Evolutionary conservation across 2,113 vertebrate genomes (phyloP).

Genomic region (Dicerorhinus sumatrensis): DNA sequence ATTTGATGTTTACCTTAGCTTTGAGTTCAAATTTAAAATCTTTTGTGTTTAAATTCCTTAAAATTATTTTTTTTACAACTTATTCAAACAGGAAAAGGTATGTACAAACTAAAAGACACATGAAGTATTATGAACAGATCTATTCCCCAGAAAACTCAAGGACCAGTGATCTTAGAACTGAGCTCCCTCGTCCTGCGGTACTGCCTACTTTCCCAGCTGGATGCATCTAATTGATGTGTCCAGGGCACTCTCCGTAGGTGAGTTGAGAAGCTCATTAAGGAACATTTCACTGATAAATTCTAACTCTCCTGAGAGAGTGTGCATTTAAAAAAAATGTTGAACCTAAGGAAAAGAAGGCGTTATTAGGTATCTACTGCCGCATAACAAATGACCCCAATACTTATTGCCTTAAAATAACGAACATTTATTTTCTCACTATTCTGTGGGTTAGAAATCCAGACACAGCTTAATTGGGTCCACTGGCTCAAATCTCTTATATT

Average conservation of each 20-base stretch:
- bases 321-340: neutral
- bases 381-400: neutral
- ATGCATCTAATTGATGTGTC: neutral
- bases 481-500: neutral
- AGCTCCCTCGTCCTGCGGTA: too few species aligned
- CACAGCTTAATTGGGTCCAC: neutral
- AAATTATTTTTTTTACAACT: neutral
- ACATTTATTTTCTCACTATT: neutral
- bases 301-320: neutral
- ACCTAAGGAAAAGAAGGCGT: neutral
- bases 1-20: neutral
- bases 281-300: neutral
- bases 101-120: neutral
- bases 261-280: neutral
- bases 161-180: neutral
- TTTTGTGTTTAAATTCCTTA: slow-evolving; percentile 1
- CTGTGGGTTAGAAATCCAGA: neutral
- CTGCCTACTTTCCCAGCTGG: neutral
- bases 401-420: neutral
- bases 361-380: neutral
- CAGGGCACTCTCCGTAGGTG: neutral
- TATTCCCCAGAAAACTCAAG: neutral
- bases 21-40: neutral
- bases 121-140: neutral
- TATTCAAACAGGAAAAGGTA: neutral